Evolutionary conservation across 2,888 invertebrate genomes (phyloP).

Genomic region (Eutolmus rufibarbis): DNA sequence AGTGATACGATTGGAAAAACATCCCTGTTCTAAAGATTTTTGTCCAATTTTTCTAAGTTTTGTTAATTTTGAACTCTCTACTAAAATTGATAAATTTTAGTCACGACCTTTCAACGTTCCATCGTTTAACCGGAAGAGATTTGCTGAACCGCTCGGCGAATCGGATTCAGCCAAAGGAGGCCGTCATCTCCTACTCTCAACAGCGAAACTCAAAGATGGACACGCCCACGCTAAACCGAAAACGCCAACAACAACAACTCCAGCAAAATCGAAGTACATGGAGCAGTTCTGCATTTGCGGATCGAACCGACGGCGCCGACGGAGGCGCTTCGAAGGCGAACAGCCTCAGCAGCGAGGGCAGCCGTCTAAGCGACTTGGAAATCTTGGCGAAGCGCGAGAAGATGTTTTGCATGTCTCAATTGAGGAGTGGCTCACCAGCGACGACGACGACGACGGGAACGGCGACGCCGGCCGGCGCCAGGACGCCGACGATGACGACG

Average conservation of each 20-base stretch:
- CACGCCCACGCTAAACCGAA: conserved; percentile 63
- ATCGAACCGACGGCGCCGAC: conserved; percentile 60
- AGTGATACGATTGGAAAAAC: background rate
- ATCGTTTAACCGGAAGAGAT: conserved; percentile 63
- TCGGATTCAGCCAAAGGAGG: conserved; percentile 63
- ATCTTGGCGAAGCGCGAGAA: conserved; percentile 68
- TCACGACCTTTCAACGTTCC: conserved; percentile 65
- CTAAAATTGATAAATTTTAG: conserved; percentile 49
- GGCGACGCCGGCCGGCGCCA: background rate
- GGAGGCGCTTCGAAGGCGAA: conserved; percentile 48
- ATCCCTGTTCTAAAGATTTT: background rate
- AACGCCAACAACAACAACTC: conserved; percentile 52
- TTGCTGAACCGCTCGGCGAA: conserved; percentile 63
- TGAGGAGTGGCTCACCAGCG: conserved; percentile 63
- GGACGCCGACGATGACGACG: conserved; percentile 37
- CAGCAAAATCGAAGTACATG: conserved; percentile 68
- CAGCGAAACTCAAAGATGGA: conserved; percentile 65
- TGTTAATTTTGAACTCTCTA: background rate
- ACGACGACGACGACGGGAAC: conserved; percentile 56
- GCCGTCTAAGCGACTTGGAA: conserved; percentile 70
- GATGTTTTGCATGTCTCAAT: conserved; percentile 64
- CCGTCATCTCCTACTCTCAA: conserved; percentile 64
- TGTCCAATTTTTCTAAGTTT: background rate
- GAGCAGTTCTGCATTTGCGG: conserved; percentile 74
- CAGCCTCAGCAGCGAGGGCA: conserved; percentile 57